Percentiles rank a stretch among this genome's conserved stretches.
Conservation (phyloP, 2,797 vertebrate genomes). For the Sphenopsis melanotis region DNA sequence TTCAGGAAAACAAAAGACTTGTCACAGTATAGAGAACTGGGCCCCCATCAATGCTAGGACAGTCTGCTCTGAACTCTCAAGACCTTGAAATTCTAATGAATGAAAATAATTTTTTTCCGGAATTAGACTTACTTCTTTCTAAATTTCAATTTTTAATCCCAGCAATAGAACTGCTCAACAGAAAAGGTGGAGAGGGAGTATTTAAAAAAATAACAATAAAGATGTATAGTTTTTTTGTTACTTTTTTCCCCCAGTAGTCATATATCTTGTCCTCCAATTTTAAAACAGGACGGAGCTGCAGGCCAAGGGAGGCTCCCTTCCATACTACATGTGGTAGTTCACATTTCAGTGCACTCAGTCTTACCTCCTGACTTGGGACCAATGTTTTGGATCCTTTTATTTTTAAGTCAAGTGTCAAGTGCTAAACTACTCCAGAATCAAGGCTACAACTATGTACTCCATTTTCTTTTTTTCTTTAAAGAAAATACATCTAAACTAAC, state of each 20-base stretch:
- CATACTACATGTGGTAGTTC: neutral
- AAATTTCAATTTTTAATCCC: neutral
- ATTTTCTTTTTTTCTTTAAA: neutral
- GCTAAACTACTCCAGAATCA: neutral
- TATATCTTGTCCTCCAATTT: neutral
- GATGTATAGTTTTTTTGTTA: neutral
- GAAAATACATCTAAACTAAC: neutral
- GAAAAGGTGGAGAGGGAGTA: neutral
- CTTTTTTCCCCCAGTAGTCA: neutral
- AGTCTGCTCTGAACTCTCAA: neutral
- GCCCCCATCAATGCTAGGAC: neutral
- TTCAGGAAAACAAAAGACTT: neutral
- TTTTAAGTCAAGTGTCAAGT: neutral
- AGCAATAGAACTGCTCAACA: neutral
- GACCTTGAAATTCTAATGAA: neutral
- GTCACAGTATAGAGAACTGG: neutral
- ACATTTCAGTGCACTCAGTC: neutral
- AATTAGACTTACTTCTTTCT: neutral
- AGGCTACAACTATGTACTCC: neutral
- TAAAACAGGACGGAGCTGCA: rapidly evolving
- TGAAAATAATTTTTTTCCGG: neutral
- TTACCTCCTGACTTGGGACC: neutral
- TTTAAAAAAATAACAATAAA: neutral
- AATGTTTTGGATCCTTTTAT: neutral
- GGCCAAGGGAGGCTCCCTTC: neutral